Evolutionary conservation across 2,797 vertebrate species (phyloP), one percentile per base, ranked within the genome.

Genomic region (Cyclura pinguis): DNA sequence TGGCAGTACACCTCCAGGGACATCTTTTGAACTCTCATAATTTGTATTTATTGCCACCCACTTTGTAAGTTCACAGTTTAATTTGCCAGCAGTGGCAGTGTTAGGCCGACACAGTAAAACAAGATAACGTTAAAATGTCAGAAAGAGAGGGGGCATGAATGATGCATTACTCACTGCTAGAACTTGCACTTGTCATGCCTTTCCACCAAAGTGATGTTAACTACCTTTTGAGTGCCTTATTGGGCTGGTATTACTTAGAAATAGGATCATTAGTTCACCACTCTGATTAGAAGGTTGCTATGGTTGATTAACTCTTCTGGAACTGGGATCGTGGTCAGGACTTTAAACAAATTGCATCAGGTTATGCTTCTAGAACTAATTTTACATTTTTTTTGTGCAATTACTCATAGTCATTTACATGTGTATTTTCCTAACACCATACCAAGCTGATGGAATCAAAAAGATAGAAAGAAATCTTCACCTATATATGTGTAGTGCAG

Each of bases 51-150:
- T 97, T 97, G 97, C 97, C 97, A 96, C 96, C 96, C 96, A 97
- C 96, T 97, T 97, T 97, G 96, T 97, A 97, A 97, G 97, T 98
- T 98, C 97, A 98, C 97, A 97, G 97, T 97, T 97, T 97, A 97
- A 97, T 97, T 97, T 97, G 97, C 97, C 97, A 96, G 96, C 96
- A 97, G 96, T 97, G 97, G 96, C 97, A 97, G 97, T 97, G 97
- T 98, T 97, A 97, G 97, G 97, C 97, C 97, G 97, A 97, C 97
- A 97, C 96, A 97, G 97, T 98, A 97, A 98, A 97, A 98, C 97
- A 97, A 97, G 97, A 97, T 96, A 97, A 97, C 96, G 97, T 98
- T 97, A 98, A 98, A 97, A 97, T 98, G 97, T 97, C 97, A 97
- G 96, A 95, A 97, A 78, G 96, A 97, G 96, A 97, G 96, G 96